Conservation (phyloP, 2,797 vertebrate species). For the Catharus ustulatus region DNA sequence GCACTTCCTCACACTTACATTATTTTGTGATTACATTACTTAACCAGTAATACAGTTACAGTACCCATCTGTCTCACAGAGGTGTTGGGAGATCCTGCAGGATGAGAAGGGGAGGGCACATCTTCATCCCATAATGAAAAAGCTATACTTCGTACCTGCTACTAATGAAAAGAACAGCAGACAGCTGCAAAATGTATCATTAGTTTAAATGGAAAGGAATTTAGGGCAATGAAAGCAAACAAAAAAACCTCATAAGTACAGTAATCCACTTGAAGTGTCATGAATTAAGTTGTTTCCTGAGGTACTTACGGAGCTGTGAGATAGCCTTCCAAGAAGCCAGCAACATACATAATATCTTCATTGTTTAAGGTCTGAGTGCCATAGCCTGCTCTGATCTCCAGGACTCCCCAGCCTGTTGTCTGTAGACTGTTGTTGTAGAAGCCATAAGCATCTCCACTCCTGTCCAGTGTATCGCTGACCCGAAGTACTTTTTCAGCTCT, state of each 20-base stretch:
- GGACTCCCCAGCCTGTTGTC: conserved; percentile 86
- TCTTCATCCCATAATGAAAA: neutral
- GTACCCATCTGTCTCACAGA: neutral
- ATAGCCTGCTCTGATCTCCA: conserved; percentile 89
- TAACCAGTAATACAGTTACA: neutral
- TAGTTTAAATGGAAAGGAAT: neutral
- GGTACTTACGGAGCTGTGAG: conserved; percentile 88
- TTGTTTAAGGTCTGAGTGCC: conserved; percentile 79
- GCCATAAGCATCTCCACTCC: conserved; percentile 84
- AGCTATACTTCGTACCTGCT: neutral
- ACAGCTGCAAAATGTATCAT: neutral
- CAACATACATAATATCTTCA: conserved; percentile 84
- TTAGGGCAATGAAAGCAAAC: neutral
- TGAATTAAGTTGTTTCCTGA: neutral
- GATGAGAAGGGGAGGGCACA: neutral
- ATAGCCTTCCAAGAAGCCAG: conserved; percentile 90
- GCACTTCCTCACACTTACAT: neutral
- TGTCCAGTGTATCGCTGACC: conserved; percentile 82
- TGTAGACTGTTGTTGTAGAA: conserved; percentile 85
- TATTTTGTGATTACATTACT: neutral
- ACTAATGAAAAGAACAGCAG: neutral
- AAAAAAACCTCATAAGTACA: neutral
- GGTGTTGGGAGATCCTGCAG: neutral
- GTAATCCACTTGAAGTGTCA: neutral
- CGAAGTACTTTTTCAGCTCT: conserved; percentile 72